Base-by-base conservation (phyloP, 1,140 invertebrate genomes). In the Scaptodrosophila lebanonensis region DNA sequence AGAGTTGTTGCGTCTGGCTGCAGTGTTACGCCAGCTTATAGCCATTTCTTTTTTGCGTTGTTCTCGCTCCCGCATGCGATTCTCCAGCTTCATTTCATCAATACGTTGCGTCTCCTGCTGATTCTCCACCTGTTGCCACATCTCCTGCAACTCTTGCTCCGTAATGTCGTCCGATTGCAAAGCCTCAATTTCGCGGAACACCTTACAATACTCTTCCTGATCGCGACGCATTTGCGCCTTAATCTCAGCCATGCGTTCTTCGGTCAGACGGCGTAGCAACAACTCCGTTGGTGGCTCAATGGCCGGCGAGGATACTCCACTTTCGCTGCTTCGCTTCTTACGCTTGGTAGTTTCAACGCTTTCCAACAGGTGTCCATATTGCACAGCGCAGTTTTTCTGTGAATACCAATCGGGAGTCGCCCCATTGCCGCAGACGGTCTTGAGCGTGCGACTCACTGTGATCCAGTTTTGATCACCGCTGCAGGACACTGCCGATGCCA, bases 391-490 rank as follows among this genome's bases (percentile, higher is more conserved):
- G 66, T 95, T 93, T 87, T 96, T 97, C 77, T 95, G 94, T 0
- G 95, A 95, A 86, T 96, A 97, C 84, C 95, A 98, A 85, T 98
- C 96, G 0, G 89, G 63, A 2, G 33, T 48, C 47, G 42, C 94
- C 87, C 92, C 92, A 44, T 91, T 90, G 69, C 97, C 95, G 42
- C 91, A 91, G 70, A 91, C 92, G 52, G 88, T 91, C 88, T 91
- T 95, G 66, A 91, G 89, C 51, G 89, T 92, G 57, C 95, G 88
- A 25, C 95, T 95, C 0, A 98, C 95, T 0, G 94, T 94, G 84
- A 95, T 95, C 95, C 96, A 98, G 86, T 97, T 98, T 87, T 97
- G 95, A 87, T 98, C 96, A 0, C 95, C 95, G 87, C 93, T 95
- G 70, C 93, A 91, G 1, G 93, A 88, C 0, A 98, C 96, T 15